Evolutionary conservation across 2,113 vertebrate species (phyloP), one percentile per base, ranked within the genome.

Genomic region (Cyprinus carpio): DNA sequence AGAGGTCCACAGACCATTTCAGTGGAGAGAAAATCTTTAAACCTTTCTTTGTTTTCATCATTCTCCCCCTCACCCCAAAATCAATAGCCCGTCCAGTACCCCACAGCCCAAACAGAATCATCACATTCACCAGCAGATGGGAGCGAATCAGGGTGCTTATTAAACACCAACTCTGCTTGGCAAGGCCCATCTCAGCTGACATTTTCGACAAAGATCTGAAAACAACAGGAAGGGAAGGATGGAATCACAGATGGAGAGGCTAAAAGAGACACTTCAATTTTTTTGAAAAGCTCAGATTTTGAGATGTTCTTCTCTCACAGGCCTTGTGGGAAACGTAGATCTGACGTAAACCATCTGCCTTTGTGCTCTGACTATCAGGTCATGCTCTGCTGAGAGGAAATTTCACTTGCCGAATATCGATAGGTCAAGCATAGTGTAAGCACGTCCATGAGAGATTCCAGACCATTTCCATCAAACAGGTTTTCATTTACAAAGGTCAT

Each of bases 31-130:
- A 84, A 84, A 75, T 86, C 83, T 69, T 82, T 87, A 82, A 86
- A 82, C 82, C 81, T 86, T 78, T 84, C 84, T 87, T 87, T 86
- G 81, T 86, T 84, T 84, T 40, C 77, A 72, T 81, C 43, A 77
- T 82, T 58, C 62, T 81, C 69, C 34, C 34, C 31, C 64, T 43
- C 82, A 58, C 31, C 72, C 62, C 81, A 65, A 29, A 81, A 86
- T 87, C 84, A 79, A 87, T 87, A 84, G 64, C 77, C 40, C 27
- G 84, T 77, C 86, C 31, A 72, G 27, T 77, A 84, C 72, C 72
- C 37, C 64, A 27, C 78, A 79, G 51, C 54, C 43, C 78, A 87
- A 89, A 83, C 84, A 83, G 58, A 84, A 87, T 87, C 81, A 83
- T 86, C 85, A 84, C 77, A 49, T 75, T 82, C 64, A 31, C 58